These are phyloP conservation scores for Taurulus bubalis DNA, from an alignment of 2,113 vertebrate genomes.

Conservation along the genomic window DNA sequence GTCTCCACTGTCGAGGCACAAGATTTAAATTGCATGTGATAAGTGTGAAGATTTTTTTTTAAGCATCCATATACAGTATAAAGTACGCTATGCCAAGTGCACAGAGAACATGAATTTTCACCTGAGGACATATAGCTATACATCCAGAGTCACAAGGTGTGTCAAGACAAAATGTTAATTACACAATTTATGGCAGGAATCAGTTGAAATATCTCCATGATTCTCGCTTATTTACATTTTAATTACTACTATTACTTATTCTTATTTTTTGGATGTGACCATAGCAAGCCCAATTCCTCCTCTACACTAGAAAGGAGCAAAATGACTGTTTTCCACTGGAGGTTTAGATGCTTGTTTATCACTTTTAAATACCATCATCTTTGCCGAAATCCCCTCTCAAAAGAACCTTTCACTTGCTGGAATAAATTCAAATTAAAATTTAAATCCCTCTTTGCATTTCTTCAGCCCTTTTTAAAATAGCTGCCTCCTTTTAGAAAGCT, in stretches of 20 bases:
- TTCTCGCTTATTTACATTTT: conserved; percentile 84
- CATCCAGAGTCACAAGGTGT: conserved; percentile 68
- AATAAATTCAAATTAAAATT: conserved; percentile 92
- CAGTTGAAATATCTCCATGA: conserved; percentile 73
- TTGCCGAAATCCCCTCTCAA: conserved; percentile 89
- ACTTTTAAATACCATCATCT: conserved; percentile 91
- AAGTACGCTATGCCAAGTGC: conserved; percentile 71
- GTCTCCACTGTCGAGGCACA: conserved; percentile 59
- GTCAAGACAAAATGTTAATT: conserved; percentile 76
- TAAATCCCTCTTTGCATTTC: conserved; percentile 91
- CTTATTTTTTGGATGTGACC: conserved; percentile 83
- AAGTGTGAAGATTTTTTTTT: conserved; percentile 74
- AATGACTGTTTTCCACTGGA: conserved; percentile 85
- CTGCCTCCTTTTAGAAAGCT: conserved; percentile 90
- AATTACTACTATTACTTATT: conserved; percentile 85
- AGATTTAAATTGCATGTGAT: conserved; percentile 78
- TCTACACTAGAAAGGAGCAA: conserved; percentile 82
- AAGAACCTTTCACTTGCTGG: conserved; percentile 91
- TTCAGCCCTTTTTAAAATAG: conserved; percentile 90
- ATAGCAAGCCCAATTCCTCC: conserved; percentile 80
- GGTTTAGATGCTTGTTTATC: conserved; percentile 90
- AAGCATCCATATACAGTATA: conserved; percentile 66
- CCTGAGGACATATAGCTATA: conserved; percentile 73
- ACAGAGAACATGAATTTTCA: conserved; percentile 66
- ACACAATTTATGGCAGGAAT: conserved; percentile 76